Percentiles rank a stretch among this genome's conserved stretches.
phyloP scores from a whole-genome alignment of 2,113 vertebrate genomes.

The Pollachius pollachius region DNA sequence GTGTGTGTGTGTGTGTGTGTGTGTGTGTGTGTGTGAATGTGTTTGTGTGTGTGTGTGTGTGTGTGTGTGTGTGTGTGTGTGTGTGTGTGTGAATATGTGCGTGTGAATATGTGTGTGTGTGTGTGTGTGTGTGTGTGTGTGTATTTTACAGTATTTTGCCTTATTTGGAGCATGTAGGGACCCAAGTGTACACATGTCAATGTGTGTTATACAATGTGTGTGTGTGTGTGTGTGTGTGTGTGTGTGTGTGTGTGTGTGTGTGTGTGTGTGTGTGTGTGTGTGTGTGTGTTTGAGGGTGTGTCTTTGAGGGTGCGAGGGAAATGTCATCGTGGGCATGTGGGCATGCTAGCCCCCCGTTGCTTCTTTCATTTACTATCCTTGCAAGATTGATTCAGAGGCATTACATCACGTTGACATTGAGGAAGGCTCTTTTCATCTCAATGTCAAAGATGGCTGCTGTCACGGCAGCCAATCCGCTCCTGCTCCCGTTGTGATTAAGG shows the following conservation, averaged over 20 bases:
- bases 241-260: background rate
- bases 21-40: slow-evolving; percentile 1
- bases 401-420: slow-evolving; percentile 32
- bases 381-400: slow-evolving; percentile 44
- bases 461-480: slow-evolving; percentile 31
- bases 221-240: background rate
- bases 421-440: slow-evolving; percentile 40
- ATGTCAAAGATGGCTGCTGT: slow-evolving; percentile 41
- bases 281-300: background rate
- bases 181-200: background rate
- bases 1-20: slow-evolving; percentile 10
- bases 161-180: background rate
- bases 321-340: background rate
- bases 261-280: background rate
- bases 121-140: background rate
- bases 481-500: slow-evolving; percentile 45
- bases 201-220: slow-evolving; percentile 1
- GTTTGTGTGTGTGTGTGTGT: too few species aligned
- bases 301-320: background rate
- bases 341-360: background rate
- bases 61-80: too few species aligned
- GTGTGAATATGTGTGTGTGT: background rate
- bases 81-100: background rate
- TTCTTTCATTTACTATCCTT: slow-evolving; percentile 31
- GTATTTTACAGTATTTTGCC: too few species aligned